Base-by-base conservation (phyloP, 2,113 vertebrate species). In the Tylochromis polylepis region DNA sequence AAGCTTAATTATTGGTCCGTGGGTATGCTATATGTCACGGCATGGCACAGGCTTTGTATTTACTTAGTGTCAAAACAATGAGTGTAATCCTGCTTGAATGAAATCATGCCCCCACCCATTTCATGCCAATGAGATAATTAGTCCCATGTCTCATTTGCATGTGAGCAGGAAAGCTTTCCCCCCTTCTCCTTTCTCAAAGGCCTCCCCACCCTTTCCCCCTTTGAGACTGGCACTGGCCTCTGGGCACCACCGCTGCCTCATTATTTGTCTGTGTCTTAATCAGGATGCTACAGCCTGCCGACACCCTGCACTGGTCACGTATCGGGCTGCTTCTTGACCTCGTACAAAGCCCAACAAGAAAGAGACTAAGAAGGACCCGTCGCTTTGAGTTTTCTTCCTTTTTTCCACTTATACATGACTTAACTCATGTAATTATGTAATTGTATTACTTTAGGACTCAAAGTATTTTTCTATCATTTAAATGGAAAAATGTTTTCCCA, bases 101-200 rank as follows among this genome's bases (percentile, higher is more conserved):
- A 86, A 88, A 93, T 90, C 90, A 82, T 14, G 49, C 62, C 12
- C 49, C 55, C 70, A 27, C n/a, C 56, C 31, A 81, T 70, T 91
- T 81, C 72, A 87, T 91, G 86, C 83, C 95, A 92, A 85, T 94
- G 89, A 93, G 93, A 94, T 95, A 94, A 96, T 96, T 94, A 95
- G 93, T 75, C 86, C 89, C 93, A 88, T 89, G 92, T 95, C 89
- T 94, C 89, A 89, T 95, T 87, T 93, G 91, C 89, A 91, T 95
- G 82, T 90, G 89, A 93, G 84, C 56, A 85, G 82, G 88, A 82
- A 78, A 49, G 31, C 81, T 78, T 78, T 49, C 79, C 79, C 82
- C 9, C 8, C 6, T 53, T 12, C 43, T n/a, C 24, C 24, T 59
- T 43, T 60, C 58, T 34, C 34, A 34, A 51, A 49, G 29, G 31